Evolutionary conservation across 2,888 invertebrate species (phyloP), one percentile per base, ranked within the genome.

Genomic region (Aspidiotus destructor): DNA sequence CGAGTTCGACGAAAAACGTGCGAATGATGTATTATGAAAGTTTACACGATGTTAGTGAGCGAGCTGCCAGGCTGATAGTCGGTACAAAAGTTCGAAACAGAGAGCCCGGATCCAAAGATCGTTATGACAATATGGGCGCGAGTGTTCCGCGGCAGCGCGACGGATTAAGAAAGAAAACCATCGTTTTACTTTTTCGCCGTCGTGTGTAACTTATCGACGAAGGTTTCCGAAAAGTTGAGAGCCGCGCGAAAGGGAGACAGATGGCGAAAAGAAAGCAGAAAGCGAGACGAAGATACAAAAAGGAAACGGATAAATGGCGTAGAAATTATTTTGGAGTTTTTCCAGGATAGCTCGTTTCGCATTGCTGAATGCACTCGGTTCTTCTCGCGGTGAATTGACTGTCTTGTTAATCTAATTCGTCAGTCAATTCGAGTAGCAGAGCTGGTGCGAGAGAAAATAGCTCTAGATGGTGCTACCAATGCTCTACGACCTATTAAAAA

Each of bases 241-340:
- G 17, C 55, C 9, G n/a, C 15, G 55, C 13, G n/a, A 52, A 52
- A 52, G 52, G 11, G 52, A 13, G 11, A 52, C 52, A n/a, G n/a
- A n/a, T 52, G 1, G 52, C 13, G n/a, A 52, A 52, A n/a, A 52
- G 52, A 52, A n/a, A n/a, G n/a, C 11, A 52, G 11, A 52, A 54
- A n/a, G n/a, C 9, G n/a, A 54, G 55, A 17, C 52, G 8, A 40
- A 65, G 61, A 15, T 61, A 17, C 55, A 65, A 65, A 65, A 65
- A 65, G 57, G 65, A 57, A 57, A 57, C 40, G 65, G 65, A 57
- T 65, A 65, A 65, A 65, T 65, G 65, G 65, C 41, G 65, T 57
- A 65, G 65, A 65, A 65, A 65, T 65, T 65, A 65, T 65, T 65
- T 65, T 65, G 65, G 65, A 65, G 65, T 48, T 55, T n/a, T 65